phyloP scores from a whole-genome alignment of 2,888 invertebrate species.

The Oxyteleia sp. region DNA sequence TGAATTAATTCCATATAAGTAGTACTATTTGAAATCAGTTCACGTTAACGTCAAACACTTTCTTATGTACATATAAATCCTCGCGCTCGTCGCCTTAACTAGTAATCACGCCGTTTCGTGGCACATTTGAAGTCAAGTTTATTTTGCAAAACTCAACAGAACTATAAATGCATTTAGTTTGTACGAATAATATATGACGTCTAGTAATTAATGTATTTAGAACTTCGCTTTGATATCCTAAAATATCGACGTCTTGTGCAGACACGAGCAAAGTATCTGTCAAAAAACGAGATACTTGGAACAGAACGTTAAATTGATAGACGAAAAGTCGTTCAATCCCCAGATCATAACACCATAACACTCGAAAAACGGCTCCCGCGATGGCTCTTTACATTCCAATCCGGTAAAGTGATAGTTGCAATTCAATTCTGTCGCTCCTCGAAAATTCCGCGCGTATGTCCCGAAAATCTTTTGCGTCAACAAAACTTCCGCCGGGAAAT shows the following conservation, averaged over 20 bases:
- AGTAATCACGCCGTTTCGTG: not conserved
- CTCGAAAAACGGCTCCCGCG: too few relatives aligned
- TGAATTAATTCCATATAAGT: constrained; percentile 4
- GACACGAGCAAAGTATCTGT: too few relatives aligned
- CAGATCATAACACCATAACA: too few relatives aligned
- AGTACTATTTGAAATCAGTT: constrained; percentile 1
- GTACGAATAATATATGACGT: not conserved
- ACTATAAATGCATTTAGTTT: constrained; percentile 2
- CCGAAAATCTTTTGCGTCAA: constrained; percentile 1
- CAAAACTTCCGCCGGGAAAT: constrained; percentile 6
- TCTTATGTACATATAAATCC: constrained; percentile 3
- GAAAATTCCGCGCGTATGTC: constrained; percentile 1
- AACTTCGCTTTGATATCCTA: not conserved
- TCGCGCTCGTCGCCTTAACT: not conserved
- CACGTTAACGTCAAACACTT: constrained; percentile 1
- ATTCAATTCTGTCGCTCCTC: not conserved
- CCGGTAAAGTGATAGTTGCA: not conserved
- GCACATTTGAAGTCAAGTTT: constrained; percentile 6
- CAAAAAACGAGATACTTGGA: too few relatives aligned
- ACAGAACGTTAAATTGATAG: too few relatives aligned
- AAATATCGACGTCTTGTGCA: too few relatives aligned
- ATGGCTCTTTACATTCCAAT: constrained; percentile 9
- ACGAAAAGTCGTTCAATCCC: too few relatives aligned
- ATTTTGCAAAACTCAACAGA: constrained; percentile 4
- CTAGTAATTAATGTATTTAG: constrained; percentile 3